Evolutionary conservation across 2,888 invertebrate genomes (phyloP).

Genomic region (Leptogaster cylindrica): DNA sequence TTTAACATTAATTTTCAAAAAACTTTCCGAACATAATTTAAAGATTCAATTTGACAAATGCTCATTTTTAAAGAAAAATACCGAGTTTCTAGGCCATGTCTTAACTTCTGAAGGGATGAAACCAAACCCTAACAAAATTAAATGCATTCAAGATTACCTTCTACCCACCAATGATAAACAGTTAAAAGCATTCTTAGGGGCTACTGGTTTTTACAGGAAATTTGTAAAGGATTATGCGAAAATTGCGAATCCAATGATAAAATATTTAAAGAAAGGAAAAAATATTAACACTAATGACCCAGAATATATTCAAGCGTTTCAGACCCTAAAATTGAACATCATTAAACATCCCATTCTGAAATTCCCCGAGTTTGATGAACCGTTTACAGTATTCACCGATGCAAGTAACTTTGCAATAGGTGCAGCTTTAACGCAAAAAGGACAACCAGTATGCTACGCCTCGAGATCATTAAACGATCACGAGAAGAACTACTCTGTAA

Average conservation of each 20-base stretch:
- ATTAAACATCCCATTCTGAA: conserved; percentile 31
- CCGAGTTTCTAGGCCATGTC: conserved; percentile 20
- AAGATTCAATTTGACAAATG: conserved; percentile 25
- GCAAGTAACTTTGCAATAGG: conserved; percentile 51
- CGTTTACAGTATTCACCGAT: conserved; percentile 51
- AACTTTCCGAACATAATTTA: no score
- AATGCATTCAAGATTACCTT: neutral
- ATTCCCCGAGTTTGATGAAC: conserved; percentile 46
- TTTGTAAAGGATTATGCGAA: conserved; percentile 39
- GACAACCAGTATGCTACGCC: conserved; percentile 49
- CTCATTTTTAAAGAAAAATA: neutral
- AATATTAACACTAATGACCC: conserved; percentile 34
- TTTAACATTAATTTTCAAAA: no score
- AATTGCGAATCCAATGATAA: conserved; percentile 30
- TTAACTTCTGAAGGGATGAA: conserved; percentile 26
- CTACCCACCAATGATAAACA: neutral
- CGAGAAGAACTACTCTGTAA: conserved; percentile 52
- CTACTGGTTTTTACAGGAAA: conserved; percentile 44
- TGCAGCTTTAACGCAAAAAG: conserved; percentile 48
- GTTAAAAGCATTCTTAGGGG: conserved; percentile 44
- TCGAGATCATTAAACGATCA: conserved; percentile 21
- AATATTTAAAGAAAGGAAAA: conserved; percentile 41
- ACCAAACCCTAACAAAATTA: conserved; percentile 39
- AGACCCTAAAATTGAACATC: no score
- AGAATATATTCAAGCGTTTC: conserved; percentile 4